Evolutionary conservation across 2,113 vertebrate species (phyloP).

Genomic region (Oxyura jamaicensis): DNA sequence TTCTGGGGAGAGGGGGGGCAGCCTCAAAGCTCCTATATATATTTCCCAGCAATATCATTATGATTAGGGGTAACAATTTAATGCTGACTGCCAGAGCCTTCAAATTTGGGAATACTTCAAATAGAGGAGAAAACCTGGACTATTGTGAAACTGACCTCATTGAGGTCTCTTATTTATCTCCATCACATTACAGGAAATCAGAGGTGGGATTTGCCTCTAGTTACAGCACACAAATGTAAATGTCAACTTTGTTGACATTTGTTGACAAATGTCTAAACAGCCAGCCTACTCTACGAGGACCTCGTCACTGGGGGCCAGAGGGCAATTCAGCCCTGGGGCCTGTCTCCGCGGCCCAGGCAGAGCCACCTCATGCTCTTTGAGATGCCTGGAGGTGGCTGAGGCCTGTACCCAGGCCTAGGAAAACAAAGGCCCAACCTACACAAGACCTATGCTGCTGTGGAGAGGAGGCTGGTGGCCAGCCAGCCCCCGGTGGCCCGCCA

Average conservation of each 20-base stretch:
- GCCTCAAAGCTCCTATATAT: not conserved
- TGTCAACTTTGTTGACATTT: too few species aligned
- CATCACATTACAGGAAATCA: not conserved
- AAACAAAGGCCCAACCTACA: not conserved
- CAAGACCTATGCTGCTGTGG: not conserved
- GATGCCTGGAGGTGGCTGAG: not conserved
- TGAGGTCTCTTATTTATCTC: not conserved
- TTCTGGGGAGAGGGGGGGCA: not conserved
- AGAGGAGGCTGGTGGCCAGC: not conserved
- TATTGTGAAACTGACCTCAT: not conserved
- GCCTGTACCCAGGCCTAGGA: not conserved
- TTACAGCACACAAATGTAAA: not conserved
- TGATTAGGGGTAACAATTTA: not conserved
- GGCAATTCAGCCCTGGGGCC: not conserved
- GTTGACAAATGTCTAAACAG: not conserved
- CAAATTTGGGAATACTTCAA: not conserved
- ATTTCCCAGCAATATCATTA: not conserved
- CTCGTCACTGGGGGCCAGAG: not conserved
- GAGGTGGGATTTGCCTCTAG: not conserved
- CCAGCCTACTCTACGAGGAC: rapidly evolving
- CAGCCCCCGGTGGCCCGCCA: too few species aligned
- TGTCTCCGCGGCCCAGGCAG: not conserved
- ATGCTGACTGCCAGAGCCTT: not conserved
- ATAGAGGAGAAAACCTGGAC: not conserved
- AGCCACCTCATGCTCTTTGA: not conserved